These are phyloP conservation scores for Chrysotoxum bicinctum DNA, from an alignment of 2,888 invertebrate species.

Conservation along the genomic window DNA sequence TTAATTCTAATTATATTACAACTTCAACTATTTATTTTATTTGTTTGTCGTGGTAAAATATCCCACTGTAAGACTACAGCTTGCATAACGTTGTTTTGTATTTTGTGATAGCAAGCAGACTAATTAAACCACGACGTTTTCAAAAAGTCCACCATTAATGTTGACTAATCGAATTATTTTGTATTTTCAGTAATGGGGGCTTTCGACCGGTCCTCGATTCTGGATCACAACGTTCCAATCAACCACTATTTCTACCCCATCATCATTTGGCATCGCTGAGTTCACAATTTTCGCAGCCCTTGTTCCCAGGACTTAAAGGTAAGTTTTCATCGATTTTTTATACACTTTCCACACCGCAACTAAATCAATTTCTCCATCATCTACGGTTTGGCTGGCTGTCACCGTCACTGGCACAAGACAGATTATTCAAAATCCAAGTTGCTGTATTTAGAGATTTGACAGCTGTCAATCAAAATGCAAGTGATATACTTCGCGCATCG, in stretches of 20 bases:
- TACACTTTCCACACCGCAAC: not conserved
- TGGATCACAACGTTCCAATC: constrained; percentile 83
- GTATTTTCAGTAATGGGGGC: constrained; percentile 83
- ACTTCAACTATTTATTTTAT: not conserved
- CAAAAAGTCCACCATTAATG: constrained; percentile 63
- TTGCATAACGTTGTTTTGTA: constrained; percentile 49
- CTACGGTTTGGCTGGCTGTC: constrained; percentile 29
- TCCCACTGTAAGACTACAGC: not conserved
- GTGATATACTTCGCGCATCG: constrained; percentile 43
- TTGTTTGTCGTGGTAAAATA: not conserved
- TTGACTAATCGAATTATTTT: constrained; percentile 67
- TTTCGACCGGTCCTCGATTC: constrained; percentile 83
- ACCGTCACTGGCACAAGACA: constrained; percentile 56
- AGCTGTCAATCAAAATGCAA: constrained; percentile 76
- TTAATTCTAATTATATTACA: too few species aligned
- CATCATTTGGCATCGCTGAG: constrained; percentile 89
- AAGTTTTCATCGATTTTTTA: constrained; percentile 75
- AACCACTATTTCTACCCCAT: constrained; percentile 91
- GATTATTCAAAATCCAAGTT: constrained; percentile 67
- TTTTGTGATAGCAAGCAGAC: constrained; percentile 34
- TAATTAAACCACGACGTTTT: constrained; percentile 63
- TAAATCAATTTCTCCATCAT: constrained; percentile 40
- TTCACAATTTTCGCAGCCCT: constrained; percentile 90
- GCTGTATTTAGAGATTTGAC: constrained; percentile 73
- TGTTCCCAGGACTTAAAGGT: constrained; percentile 92